Conservation (phyloP, 2,113 vertebrate genomes). For the Solea solea region DNA sequence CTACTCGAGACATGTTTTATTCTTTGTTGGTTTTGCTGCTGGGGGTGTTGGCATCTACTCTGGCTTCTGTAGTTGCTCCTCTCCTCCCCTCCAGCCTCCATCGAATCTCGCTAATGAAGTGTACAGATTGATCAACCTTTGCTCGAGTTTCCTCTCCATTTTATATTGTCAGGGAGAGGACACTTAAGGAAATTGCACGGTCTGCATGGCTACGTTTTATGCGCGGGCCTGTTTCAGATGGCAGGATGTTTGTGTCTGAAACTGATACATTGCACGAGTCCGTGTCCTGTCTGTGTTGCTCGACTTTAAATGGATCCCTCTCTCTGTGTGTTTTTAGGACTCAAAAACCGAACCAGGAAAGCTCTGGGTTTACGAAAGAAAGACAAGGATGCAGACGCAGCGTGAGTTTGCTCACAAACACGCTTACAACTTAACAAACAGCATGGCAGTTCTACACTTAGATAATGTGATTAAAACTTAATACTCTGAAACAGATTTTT, state of each 20-base stretch:
- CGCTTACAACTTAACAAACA: not conserved
- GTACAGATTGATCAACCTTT: slow-evolving; percentile 56
- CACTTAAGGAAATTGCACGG: slow-evolving; percentile 34
- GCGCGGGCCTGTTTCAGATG: slow-evolving; percentile 13
- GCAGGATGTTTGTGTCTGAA: slow-evolving; percentile 28
- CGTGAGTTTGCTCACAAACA: slow-evolving; percentile 81
- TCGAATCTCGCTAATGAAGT: slow-evolving; percentile 59
- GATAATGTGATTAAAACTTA: no score
- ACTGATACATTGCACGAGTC: slow-evolving; percentile 8
- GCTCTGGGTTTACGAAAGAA: slow-evolving; percentile 97
- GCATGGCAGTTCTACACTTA: not conserved
- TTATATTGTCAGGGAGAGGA: slow-evolving; percentile 25
- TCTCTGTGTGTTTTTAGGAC: slow-evolving; percentile 78
- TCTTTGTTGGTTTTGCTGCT: no score
- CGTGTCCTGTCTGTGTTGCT: no score
- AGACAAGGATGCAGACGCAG: slow-evolving; percentile 95
- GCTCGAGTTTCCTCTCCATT: slow-evolving; percentile 25
- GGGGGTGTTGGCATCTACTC: no score
- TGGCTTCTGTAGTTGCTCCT: no score
- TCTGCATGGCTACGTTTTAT: slow-evolving; percentile 18
- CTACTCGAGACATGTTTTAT: no score
- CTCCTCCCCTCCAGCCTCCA: slow-evolving; percentile 19
- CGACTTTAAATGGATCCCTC: not conserved
- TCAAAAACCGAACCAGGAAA: slow-evolving; percentile 98
- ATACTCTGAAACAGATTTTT: no score